Conservation (phyloP, 2,888 invertebrate genomes). For the Halictus ligatus region DNA sequence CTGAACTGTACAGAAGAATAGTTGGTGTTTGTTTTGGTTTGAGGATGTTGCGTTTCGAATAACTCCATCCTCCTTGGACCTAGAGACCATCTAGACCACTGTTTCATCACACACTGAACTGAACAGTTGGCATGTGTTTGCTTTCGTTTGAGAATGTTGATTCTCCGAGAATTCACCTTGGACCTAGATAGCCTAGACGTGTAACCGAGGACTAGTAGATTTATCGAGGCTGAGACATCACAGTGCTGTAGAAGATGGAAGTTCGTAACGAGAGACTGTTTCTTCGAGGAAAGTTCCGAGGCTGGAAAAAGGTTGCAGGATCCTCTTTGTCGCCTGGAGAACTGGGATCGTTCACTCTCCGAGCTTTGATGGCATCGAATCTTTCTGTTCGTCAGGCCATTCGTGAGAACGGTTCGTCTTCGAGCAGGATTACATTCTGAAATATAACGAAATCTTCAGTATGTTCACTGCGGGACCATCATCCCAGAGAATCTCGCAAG, state of each 20-base stretch:
- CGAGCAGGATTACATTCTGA: not conserved
- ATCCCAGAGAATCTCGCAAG: too few species aligned
- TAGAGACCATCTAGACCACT: not conserved
- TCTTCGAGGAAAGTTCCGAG: conserved; percentile 16
- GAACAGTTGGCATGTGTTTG: not conserved
- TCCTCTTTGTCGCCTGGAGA: conserved; percentile 24
- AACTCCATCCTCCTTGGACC: not conserved
- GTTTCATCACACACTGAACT: not conserved
- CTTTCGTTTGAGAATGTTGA: not conserved
- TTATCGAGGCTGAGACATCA: conserved; percentile 22
- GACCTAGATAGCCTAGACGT: too few species aligned
- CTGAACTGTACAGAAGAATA: not conserved
- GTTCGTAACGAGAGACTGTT: conserved; percentile 22
- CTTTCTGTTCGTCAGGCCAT: conserved; percentile 11
- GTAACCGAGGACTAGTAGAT: not conserved
- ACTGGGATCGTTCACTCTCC: conserved; percentile 43
- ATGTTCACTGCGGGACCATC: too few species aligned
- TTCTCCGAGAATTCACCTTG: too few species aligned
- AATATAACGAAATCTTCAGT: too few species aligned
- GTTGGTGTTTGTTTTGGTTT: not conserved
- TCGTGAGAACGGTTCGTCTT: conserved; percentile 26
- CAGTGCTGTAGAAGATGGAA: conserved; percentile 8
- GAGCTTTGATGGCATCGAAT: conserved; percentile 22
- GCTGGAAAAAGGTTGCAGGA: not conserved
- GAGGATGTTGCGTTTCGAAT: not conserved